Evolutionary conservation across 2,888 invertebrate genomes (phyloP).

Genomic region (Argynnis bischoffii): DNA sequence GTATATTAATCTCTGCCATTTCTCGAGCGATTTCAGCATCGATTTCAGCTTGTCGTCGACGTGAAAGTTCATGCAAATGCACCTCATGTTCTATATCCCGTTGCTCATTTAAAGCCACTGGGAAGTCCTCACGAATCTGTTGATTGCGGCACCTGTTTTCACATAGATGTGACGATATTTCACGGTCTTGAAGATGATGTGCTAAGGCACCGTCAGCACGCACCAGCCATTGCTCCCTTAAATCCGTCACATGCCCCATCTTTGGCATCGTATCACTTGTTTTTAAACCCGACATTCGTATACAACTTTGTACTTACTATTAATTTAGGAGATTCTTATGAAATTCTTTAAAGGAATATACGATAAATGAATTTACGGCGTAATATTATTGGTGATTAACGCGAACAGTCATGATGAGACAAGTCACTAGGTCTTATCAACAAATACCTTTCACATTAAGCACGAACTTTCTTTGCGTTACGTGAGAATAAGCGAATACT

Average conservation of each 20-base stretch:
- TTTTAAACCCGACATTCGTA: constrained; percentile 67
- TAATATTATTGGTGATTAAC: constrained; percentile 34
- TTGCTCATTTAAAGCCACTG: constrained; percentile 73
- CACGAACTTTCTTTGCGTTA: constrained; percentile 68
- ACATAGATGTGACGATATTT: constrained; percentile 75
- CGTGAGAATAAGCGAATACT: constrained; percentile 65
- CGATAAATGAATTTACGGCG: constrained; percentile 14
- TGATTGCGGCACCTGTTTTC: constrained; percentile 76
- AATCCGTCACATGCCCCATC: constrained; percentile 73
- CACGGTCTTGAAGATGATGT: constrained; percentile 74
- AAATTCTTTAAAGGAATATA: constrained; percentile 1
- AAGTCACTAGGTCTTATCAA: constrained; percentile 31
- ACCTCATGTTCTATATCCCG: constrained; percentile 70
- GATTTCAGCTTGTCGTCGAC: constrained; percentile 71
- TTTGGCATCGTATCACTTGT: constrained; percentile 76
- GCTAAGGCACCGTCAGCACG: constrained; percentile 75
- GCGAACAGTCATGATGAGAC: constrained; percentile 36
- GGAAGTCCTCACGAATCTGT: constrained; percentile 77
- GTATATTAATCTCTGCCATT: constrained; percentile 75
- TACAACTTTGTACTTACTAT: constrained; percentile 7
- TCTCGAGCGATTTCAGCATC: constrained; percentile 76
- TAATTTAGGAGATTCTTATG: constrained; percentile 6
- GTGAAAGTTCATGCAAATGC: constrained; percentile 60
- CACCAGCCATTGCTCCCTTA: constrained; percentile 77
- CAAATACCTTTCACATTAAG: constrained; percentile 53